These are phyloP conservation scores for Megaceryle alcyon DNA, from an alignment of 2,797 vertebrate genomes.

Conservation along the genomic window DNA sequence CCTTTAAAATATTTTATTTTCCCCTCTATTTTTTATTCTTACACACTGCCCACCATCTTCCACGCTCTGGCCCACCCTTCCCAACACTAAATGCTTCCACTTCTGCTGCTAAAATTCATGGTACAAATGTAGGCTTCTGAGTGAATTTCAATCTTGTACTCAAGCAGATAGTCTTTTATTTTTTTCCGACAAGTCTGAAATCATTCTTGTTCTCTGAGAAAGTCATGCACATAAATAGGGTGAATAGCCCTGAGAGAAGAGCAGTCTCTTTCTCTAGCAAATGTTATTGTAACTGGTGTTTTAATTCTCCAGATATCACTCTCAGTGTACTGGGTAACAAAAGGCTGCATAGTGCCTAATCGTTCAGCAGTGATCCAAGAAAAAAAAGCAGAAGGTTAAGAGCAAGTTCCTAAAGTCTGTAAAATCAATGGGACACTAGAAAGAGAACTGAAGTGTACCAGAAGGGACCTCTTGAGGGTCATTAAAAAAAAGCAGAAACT, in stretches of 20 bases:
- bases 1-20: not conserved
- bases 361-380: conserved; percentile 63
- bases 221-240: conserved; percentile 58
- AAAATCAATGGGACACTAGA: conserved; percentile 79
- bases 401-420: conserved; percentile 74
- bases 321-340: conserved; percentile 57
- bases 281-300: conserved; percentile 74
- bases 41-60: not conserved
- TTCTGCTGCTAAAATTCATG: not conserved
- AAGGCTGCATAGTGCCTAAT: conserved; percentile 66
- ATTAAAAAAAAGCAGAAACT: conserved; percentile 74
- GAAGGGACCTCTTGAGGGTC: conserved; percentile 75
- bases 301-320: conserved; percentile 71
- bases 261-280: conserved; percentile 60
- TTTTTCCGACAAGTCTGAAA: conserved; percentile 53
- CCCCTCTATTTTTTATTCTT: not conserved
- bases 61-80: not conserved
- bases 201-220: conserved; percentile 64
- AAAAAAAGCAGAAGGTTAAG: conserved; percentile 69
- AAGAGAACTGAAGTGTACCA: conserved; percentile 75
- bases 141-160: conserved; percentile 24
- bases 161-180: not conserved
- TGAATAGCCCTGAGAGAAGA: conserved; percentile 58
- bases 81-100: not conserved
- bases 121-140: not conserved